These are phyloP conservation scores for Semaprochilodus insignis DNA, from an alignment of 2,797 vertebrate species.

Conservation along the genomic window DNA sequence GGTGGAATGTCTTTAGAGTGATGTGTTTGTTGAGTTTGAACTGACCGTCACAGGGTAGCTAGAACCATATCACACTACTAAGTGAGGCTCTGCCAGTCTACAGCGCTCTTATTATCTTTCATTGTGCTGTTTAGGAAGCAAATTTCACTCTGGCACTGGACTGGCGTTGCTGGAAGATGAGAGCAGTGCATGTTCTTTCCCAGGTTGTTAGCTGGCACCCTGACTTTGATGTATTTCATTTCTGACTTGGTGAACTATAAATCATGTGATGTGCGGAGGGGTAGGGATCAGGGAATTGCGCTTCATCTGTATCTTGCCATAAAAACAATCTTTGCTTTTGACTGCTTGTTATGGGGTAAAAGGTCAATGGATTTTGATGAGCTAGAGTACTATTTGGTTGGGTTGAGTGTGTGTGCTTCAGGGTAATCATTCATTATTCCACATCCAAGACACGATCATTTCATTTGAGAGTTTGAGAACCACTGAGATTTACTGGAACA, in stretches of 20 bases:
- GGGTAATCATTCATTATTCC: slow-evolving; percentile 16
- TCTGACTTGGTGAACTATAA: neutral
- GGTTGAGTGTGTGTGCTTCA: neutral
- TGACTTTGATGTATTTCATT: slow-evolving; percentile 39
- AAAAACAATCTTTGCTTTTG: slow-evolving; percentile 21
- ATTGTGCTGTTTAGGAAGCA: neutral
- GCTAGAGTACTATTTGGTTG: neutral
- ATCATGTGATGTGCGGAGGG: slow-evolving; percentile 4
- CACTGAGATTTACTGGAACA: slow-evolving; percentile 24
- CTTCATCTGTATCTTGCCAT: slow-evolving; percentile 19
- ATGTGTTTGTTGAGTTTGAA: slow-evolving; percentile 35
- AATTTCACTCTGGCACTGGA: slow-evolving; percentile 1
- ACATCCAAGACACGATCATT: slow-evolving; percentile 1
- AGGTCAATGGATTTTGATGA: neutral
- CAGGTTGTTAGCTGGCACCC: slow-evolving; percentile 21
- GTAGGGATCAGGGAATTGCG: neutral
- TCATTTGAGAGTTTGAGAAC: slow-evolving; percentile 30
- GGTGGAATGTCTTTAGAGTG: slow-evolving; percentile 39
- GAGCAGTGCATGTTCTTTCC: slow-evolving; percentile 3
- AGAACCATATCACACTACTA: slow-evolving; percentile 16
- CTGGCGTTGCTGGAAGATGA: slow-evolving; percentile 13
- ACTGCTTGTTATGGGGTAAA: slow-evolving; percentile 20
- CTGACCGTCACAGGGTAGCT: slow-evolving; percentile 4
- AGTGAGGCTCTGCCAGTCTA: slow-evolving; percentile 24
- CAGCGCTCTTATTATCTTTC: slow-evolving; percentile 22